Evolutionary conservation across 2,113 vertebrate genomes (phyloP), one percentile per base, ranked within the genome.

Genomic region (Ceyx cyanopectus): DNA sequence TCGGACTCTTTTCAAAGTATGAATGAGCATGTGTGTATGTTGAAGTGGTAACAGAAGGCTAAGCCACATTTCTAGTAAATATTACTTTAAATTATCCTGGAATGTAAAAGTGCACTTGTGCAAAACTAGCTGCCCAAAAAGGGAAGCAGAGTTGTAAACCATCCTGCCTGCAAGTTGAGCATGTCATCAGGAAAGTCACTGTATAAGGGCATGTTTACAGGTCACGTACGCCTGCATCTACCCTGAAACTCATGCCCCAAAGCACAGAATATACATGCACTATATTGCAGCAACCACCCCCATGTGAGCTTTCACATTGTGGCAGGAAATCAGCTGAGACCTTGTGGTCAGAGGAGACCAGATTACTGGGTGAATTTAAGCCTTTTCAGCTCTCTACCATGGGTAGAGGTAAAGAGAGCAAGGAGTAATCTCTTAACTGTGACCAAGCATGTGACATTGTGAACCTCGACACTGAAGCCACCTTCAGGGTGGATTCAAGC

Each of bases 61-160:
- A 91, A 93, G 76, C 45, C 88, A 91, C 90, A 93, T 72, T 93
- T 75, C 92, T 88, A 93, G 94, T 92, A 95, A 96, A 95, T 90
- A 93, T 63, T 90, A 88, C 90, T 95, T 96, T 68, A 93, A 95
- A 92, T 90, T 94, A 90, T n/a, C 41, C 79, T 85, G 92, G 85
- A 95, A 95, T 80, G 85, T 84, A 88, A 41, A 96, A 96, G 85
- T 81, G 88, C 80, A 88, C 48, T 95, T 91, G 73, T 85, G 80
- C 77, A 96, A 94, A 90, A 83, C 76, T 78, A 83, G 77, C 80
- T 95, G 85, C 90, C 96, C 93, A 88, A 95, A 95, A 95, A 96
- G 94, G 95, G 87, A 95, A 94, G 85, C 53, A 57, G 76, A 93
- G 90, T 88, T 93, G 92, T 63, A 93, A 95, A 81, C 76, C 73